Base-by-base conservation (phyloP, 1,140 invertebrate species). In the Drosophila nannoptera region DNA sequence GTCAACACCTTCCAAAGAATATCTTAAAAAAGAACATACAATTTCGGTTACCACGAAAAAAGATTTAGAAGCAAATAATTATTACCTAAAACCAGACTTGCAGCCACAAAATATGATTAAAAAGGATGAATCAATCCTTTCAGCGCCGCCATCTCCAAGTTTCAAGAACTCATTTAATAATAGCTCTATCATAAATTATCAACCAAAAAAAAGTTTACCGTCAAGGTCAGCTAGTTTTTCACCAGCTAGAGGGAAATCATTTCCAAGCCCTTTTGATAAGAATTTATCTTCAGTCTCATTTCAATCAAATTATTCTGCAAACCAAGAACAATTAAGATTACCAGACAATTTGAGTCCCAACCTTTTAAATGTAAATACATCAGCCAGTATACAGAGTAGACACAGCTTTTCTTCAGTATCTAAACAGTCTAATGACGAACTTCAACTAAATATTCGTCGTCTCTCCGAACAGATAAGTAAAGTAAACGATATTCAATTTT, bases 381-480 rank as follows among this genome's bases (percentile, higher is more conserved):
- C 74, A 0, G 73, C 70, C 33, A 50, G 71, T 32, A 58, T 88
- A 46, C 81, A 87, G 33, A 68, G 77, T 12, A 75, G 87, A 42
- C 87, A 89, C 32, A 89, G 87, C 67, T 88, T 88, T 46, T 65
- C 88, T 43, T 77, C 87, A 40, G 55, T 83, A 46, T 82, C 87
- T 6, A 52, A 75, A 5, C 73, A 77, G n/a, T 72, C 70, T 9
- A 71, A 69, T 16, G 78, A 89, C 16, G 88, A 89, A 59, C 48
- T 89, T 5, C 86, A 82, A 43, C 60, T 89, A 7, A 88, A 89
- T 55, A 88, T 89, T 32, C 77, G 87, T 35, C 73, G 88, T 32
- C 46, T 89, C 5, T 88, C 88, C 5, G 87, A 89, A 40, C 88
- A 89, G 69, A 88, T 89, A 45, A 61, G 63, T 58, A 58, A 74